A percentile compares a stretch with the other conserved stretches of the same genome.
Evolutionary conservation across 2,888 invertebrate genomes (phyloP).

Genomic region (Drosophila anceps): DNA sequence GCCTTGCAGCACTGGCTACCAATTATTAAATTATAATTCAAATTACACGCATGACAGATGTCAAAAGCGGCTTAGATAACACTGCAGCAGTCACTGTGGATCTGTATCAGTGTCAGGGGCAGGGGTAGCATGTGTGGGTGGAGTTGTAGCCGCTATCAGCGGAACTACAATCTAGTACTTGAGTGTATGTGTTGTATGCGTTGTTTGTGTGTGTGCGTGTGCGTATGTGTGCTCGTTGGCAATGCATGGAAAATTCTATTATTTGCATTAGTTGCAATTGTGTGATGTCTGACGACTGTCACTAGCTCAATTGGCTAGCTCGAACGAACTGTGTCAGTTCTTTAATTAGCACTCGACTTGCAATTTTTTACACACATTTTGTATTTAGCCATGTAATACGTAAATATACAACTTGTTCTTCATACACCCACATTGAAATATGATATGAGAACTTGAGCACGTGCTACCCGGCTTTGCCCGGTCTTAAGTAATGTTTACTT

Average conservation of each 20-base stretch:
- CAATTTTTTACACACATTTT: conserved; percentile 39
- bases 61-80: conserved; percentile 63
- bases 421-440: neutral
- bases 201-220: neutral
- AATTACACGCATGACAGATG: conserved; percentile 76
- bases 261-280: conserved; percentile 64
- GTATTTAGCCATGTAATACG: conserved; percentile 17
- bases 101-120: neutral
- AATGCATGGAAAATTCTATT: conserved; percentile 51
- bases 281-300: conserved; percentile 19
- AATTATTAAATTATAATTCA: conserved; percentile 71
- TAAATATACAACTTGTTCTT: conserved; percentile 2
- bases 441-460: neutral
- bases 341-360: conserved; percentile 60
- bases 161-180: conserved; percentile 16
- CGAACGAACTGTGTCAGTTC: conserved; percentile 57
- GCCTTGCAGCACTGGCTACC: conserved; percentile 10
- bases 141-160: conserved; percentile 33
- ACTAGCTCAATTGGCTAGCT: conserved; percentile 18
- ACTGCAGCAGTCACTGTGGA: conserved; percentile 7
- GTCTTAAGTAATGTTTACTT: neutral
- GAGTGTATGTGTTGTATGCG: neutral
- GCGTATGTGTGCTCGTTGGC: neutral
- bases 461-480: neutral
- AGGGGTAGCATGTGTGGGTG: conserved; percentile 24